A percentile compares a stretch with the other conserved stretches of the same genome.
Conservation (phyloP, 64 coral and sea anemone species). For the Stylophora pistillata region DNA sequence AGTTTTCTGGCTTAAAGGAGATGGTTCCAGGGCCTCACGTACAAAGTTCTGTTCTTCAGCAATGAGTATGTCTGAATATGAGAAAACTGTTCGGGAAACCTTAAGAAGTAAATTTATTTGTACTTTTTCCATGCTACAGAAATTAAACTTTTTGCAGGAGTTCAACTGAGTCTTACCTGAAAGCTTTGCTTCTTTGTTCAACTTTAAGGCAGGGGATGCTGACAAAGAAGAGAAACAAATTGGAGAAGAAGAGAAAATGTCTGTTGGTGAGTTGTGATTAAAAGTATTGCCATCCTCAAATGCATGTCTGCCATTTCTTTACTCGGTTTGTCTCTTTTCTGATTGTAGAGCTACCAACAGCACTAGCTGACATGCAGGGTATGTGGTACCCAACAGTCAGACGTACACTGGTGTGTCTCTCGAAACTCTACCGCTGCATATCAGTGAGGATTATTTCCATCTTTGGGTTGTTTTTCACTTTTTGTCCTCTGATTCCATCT, state of each 20-base stretch:
- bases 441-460: conserved; percentile 61
- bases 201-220: not conserved
- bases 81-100: no score
- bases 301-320: not conserved
- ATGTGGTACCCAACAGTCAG: conserved; percentile 99
- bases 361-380: conserved; percentile 86
- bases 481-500: not conserved
- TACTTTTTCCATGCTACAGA: no score
- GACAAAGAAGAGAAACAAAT: not conserved
- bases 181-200: no score
- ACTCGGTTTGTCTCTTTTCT: not conserved
- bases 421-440: conserved; percentile 94
- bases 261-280: not conserved
- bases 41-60: no score
- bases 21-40: no score
- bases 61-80: no score
- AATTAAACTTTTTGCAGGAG: no score
- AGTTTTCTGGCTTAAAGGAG: no score
- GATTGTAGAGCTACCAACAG: conserved; percentile 79
- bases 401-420: conserved; percentile 93
- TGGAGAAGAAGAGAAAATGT: conserved; percentile 35
- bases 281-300: not conserved
- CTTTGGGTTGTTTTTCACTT: not conserved
- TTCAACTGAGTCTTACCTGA: no score
- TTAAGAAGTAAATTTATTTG: no score